These are phyloP conservation scores for Platycercus adscitus DNA, from an alignment of 2,113 vertebrate species.

Conservation along the genomic window DNA sequence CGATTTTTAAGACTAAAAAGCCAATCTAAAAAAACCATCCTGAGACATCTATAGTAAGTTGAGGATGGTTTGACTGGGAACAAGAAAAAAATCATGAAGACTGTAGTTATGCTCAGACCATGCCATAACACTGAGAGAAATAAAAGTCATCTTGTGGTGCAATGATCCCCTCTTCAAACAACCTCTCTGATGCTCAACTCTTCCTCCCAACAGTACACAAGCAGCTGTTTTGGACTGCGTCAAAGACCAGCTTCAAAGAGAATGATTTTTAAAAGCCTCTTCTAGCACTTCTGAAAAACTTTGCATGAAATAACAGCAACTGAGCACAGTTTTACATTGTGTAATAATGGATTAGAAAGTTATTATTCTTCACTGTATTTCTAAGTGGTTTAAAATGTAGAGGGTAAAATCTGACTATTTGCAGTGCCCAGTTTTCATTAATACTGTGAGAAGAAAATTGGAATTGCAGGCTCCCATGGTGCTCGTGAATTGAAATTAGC, in stretches of 20 bases:
- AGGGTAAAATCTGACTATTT: conserved; percentile 57
- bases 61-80: not conserved
- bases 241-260: conserved; percentile 14
- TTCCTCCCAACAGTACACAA: not conserved
- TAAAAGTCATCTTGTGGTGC: not conserved
- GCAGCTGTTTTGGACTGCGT: not conserved
- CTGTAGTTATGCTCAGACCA: not conserved
- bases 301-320: conserved; percentile 60
- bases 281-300: conserved; percentile 22
- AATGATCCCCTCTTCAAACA: not conserved
- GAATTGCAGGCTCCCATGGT: conserved; percentile 67
- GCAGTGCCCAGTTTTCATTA: conserved; percentile 73
- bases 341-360: conserved; percentile 65
- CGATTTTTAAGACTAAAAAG: not conserved
- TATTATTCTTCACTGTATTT: conserved; percentile 67
- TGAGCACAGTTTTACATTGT: conserved; percentile 37
- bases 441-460: conserved; percentile 79
- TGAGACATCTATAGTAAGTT: not conserved
- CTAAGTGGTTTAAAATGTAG: conserved; percentile 68
- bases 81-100: not conserved
- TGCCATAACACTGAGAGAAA: not conserved
- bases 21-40: not conserved
- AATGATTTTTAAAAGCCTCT: conserved; percentile 46
- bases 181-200: not conserved
- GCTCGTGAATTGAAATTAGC: conserved; percentile 78